phyloP scores from a whole-genome alignment of 2,113 vertebrate species.

The Zosterops japonicus region DNA sequence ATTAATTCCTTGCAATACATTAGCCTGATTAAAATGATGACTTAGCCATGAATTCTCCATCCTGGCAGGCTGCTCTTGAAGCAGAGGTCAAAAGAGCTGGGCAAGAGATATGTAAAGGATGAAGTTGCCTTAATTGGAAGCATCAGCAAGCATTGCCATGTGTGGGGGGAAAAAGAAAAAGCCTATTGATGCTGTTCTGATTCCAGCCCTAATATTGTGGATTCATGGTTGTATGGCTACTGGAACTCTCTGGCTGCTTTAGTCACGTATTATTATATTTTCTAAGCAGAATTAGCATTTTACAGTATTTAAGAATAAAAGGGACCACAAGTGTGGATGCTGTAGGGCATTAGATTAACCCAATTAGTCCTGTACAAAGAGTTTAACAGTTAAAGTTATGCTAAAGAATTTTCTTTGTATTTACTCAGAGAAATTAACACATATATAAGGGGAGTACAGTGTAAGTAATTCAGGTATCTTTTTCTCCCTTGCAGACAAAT shows the following conservation, averaged over 20 bases:
- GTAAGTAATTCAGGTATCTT: background rate
- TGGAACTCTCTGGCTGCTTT: background rate
- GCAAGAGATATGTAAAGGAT: background rate
- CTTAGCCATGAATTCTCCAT: background rate
- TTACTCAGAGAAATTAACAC: background rate
- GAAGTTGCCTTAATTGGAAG: background rate
- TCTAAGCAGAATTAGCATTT: background rate
- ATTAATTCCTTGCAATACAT: background rate
- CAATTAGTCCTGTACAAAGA: background rate
- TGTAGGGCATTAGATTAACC: background rate
- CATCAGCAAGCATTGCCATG: background rate
- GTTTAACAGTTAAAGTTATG: background rate
- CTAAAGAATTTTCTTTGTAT: background rate
- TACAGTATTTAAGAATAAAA: background rate
- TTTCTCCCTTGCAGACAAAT: background rate
- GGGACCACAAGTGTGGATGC: background rate
- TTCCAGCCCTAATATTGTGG: background rate
- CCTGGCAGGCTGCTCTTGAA: background rate
- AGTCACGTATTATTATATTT: background rate
- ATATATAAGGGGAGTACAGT: background rate
- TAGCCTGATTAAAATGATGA: background rate
- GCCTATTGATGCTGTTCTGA: background rate
- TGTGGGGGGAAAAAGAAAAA: background rate
- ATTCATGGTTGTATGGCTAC: background rate
- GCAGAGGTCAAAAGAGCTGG: background rate